phyloP scores from a whole-genome alignment of 2,113 vertebrate species.

The Sula dactylatra region DNA sequence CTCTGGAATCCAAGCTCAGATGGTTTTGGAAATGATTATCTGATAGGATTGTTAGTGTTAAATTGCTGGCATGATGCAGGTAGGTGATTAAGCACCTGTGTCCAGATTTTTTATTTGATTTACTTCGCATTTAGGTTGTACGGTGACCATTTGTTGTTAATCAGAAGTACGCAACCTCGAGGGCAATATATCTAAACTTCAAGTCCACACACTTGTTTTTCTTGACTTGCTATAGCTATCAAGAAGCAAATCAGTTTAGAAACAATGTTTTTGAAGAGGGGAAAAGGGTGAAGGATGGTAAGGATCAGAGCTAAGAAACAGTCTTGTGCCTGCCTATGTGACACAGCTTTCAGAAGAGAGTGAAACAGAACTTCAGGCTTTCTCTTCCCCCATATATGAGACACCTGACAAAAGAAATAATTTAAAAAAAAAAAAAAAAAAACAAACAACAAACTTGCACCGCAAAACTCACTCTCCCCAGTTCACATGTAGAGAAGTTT shows the following conservation, averaged over 20 bases:
- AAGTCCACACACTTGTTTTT: neutral
- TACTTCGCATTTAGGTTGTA: neutral
- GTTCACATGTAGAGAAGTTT: neutral
- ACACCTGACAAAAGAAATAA: neutral
- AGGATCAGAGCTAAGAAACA: neutral
- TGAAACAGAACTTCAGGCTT: neutral
- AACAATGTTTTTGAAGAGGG: neutral
- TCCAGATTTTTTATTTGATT: neutral
- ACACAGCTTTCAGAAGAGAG: neutral
- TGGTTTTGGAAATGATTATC: neutral
- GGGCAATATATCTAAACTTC: neutral
- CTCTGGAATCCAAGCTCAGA: neutral
- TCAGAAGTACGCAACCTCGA: neutral
- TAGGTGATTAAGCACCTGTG: neutral
- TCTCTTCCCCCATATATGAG: neutral
- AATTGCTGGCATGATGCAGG: neutral
- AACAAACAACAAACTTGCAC: neutral
- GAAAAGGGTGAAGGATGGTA: neutral
- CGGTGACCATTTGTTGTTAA: neutral
- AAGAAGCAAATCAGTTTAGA: neutral
- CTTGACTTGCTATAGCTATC: neutral
- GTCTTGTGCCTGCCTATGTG: neutral
- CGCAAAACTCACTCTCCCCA: neutral
- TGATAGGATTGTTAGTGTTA: neutral
- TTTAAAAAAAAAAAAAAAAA: neutral